phyloP scores from a whole-genome alignment of 1,140 invertebrate genomes.

The Teleopsis dalmanni region DNA sequence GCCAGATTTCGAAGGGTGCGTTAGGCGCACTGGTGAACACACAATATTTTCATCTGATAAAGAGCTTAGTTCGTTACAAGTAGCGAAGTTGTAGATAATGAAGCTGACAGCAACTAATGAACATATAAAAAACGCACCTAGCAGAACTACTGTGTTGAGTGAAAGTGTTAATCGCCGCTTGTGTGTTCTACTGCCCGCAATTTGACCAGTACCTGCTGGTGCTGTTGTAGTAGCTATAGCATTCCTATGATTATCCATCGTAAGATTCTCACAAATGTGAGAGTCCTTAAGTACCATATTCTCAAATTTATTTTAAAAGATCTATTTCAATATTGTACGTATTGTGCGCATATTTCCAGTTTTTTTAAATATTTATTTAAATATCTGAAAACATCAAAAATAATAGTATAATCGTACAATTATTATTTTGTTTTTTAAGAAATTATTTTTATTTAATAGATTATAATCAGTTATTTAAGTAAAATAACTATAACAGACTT shows the following conservation, averaged over 20 bases:
- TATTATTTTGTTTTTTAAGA: too few species aligned
- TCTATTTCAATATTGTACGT: neutral
- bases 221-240: neutral
- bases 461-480: too few species aligned
- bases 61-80: conserved; percentile 47
- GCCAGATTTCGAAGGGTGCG: conserved; percentile 19
- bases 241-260: conserved; percentile 2
- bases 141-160: conserved; percentile 26
- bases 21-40: conserved; percentile 41
- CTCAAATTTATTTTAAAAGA: too few species aligned
- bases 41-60: conserved; percentile 24
- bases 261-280: conserved; percentile 1
- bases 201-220: conserved; percentile 14
- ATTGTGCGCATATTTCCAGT: neutral
- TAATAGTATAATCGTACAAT: neutral
- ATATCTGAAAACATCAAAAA: neutral
- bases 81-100: conserved; percentile 61
- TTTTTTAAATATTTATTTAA: neutral
- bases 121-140: conserved; percentile 33
- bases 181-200: too few species aligned
- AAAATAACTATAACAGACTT: too few species aligned
- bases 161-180: too few species aligned
- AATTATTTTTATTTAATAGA: too few species aligned
- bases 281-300: conserved; percentile 5
- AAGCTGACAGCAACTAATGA: conserved; percentile 51